Base-by-base conservation (phyloP, 2,797 vertebrate genomes). In the Syngnathus acus region DNA sequence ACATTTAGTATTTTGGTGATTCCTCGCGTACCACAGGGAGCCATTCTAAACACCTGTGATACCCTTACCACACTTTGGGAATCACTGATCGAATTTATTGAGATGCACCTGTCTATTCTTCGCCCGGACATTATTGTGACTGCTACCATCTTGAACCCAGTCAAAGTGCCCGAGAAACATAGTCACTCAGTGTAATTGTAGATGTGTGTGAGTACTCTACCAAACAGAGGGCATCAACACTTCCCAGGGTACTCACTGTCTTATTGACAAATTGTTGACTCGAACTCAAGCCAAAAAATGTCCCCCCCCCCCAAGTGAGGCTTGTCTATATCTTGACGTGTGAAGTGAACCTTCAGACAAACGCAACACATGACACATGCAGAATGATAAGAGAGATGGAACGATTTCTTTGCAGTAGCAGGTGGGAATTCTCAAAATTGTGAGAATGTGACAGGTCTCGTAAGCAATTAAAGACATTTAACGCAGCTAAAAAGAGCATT, bases 361-460 rank as follows among this genome's bases (percentile, higher is more conserved):
- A 65, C 11, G 21, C 9, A 64, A 14, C 47, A 55, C 53, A 69
- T 72, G 66, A 68, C 51, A 23, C 57, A 55, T 39, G 14, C 6
- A 57, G 13, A 7, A 37, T 5, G 19, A 63, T 42, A 37, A 55
- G 17, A 10, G 13, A 75, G 70, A 47, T 62, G 23, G 11, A 62
- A 32, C 32, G 42, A 26, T 62, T 43, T 47, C 9, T 61, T 47
- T 61, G 26, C 43, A 26, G 63, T 32, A 60, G 39, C 19, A 0
- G 4, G 16, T 8, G 7, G 6, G 42, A 74, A 71, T 74, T 62
- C 42, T 59, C 54, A 1, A 68, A 19, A 67, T 69, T 42, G 38
- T n/a, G 59, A 42, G 39, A 32, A 64, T 63, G 10, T 32, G 26
- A 65, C 38, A 47, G 42, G 9, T 70, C 48, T 1, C 40, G 32